phyloP scores from a whole-genome alignment of 2,113 vertebrate genomes.

The Elachura formosa region DNA sequence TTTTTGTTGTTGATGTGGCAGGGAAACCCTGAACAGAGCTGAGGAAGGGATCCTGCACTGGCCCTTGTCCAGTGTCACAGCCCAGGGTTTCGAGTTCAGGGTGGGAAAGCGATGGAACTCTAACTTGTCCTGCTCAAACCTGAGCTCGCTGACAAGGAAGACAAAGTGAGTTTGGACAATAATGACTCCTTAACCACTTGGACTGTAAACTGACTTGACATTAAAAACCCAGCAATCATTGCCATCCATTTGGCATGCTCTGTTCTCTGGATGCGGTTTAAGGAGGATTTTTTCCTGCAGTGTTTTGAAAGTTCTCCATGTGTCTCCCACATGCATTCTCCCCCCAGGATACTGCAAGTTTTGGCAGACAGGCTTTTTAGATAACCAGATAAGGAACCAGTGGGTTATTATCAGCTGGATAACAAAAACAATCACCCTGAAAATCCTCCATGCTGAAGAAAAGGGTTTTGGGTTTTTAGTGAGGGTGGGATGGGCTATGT shows the following conservation, averaged over 20 bases:
- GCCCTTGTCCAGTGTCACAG: neutral
- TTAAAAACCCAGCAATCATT: neutral
- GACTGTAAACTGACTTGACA: neutral
- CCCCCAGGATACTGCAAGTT: neutral
- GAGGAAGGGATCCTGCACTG: neutral
- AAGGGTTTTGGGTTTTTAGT: fast-evolving
- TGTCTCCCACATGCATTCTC: neutral
- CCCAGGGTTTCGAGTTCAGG: neutral
- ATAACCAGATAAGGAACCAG: neutral
- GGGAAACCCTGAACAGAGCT: neutral
- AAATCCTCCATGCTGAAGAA: neutral
- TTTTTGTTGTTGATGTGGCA: slow-evolving; percentile 22
- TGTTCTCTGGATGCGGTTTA: neutral
- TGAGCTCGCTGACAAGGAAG: neutral
- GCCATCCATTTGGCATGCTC: neutral
- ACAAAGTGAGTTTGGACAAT: neutral
- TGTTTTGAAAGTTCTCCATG: neutral
- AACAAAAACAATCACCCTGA: neutral
- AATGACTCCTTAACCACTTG: neutral
- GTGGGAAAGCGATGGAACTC: neutral
- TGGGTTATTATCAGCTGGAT: neutral
- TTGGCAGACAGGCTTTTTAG: neutral
- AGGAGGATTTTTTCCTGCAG: neutral
- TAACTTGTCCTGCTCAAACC: neutral
- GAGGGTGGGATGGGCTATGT: fast-evolving